phyloP scores from a whole-genome alignment of 2,797 vertebrate genomes.

The Eulemur albifrons region DNA sequence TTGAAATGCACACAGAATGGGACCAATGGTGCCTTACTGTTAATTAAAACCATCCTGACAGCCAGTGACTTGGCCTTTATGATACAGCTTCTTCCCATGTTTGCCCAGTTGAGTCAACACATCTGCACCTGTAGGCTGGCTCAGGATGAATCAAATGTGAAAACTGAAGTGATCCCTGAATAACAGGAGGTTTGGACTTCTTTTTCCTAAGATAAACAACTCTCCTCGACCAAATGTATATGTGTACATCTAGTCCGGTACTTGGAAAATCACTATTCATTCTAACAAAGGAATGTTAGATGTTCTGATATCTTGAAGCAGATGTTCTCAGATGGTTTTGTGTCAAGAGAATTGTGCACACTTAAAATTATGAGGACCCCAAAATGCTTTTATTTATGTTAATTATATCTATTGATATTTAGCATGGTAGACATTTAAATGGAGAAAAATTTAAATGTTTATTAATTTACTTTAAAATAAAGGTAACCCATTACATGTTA shows the following conservation, averaged over 20 bases:
- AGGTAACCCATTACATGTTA: background rate
- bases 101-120: conserved; percentile 78
- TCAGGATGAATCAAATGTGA: conserved; percentile 57
- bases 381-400: background rate
- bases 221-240: background rate
- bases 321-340: background rate
- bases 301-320: background rate
- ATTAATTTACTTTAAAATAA: conserved; percentile 10
- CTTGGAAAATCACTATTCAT: background rate
- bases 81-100: conserved; percentile 44
- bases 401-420: background rate
- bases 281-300: background rate
- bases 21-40: conserved; percentile 30
- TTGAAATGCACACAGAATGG: conserved; percentile 65
- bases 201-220: conserved; percentile 32
- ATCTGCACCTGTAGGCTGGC: conserved; percentile 73
- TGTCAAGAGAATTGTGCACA: background rate
- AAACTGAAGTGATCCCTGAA: conserved; percentile 53
- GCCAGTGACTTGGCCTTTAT: conserved; percentile 62
- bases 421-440: background rate
- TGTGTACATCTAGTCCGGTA: background rate
- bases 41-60: conserved; percentile 75
- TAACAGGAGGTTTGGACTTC: background rate
- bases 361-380: background rate
- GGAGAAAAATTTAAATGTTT: background rate